These are phyloP conservation scores for Lutjanus erythropterus DNA, from an alignment of 2,113 vertebrate species.

Conservation along the genomic window DNA sequence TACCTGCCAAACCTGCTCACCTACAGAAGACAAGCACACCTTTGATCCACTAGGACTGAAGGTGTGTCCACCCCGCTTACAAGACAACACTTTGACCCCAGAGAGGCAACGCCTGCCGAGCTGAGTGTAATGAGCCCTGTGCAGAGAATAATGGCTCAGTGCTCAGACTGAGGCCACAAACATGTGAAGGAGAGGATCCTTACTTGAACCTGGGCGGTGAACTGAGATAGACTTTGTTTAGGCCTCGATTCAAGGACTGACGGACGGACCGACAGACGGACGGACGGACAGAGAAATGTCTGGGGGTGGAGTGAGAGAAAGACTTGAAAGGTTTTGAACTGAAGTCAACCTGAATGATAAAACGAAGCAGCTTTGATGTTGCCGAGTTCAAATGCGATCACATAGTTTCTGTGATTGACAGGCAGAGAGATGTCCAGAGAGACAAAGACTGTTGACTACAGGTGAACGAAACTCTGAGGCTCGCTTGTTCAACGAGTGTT, in stretches of 20 bases:
- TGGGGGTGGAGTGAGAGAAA: slow-evolving; percentile 24
- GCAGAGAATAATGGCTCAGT: background rate
- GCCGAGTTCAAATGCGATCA: slow-evolving; percentile 32
- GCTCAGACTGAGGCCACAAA: slow-evolving; percentile 9
- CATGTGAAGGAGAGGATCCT: slow-evolving; percentile 26
- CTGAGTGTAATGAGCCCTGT: slow-evolving; percentile 2
- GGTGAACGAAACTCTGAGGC: slow-evolving; percentile 4
- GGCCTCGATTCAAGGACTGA: slow-evolving; percentile 7
- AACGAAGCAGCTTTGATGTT: slow-evolving; percentile 63
- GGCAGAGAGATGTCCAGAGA: slow-evolving; percentile 25
- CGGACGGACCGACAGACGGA: slow-evolving; percentile 33
- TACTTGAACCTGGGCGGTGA: slow-evolving; percentile 21
- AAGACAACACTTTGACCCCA: slow-evolving; percentile 8
- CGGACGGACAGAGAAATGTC: slow-evolving; percentile 33
- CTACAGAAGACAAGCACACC: slow-evolving; percentile 52
- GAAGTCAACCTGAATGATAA: slow-evolving; percentile 54
- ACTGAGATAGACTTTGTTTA: slow-evolving; percentile 25
- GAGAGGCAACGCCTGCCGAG: background rate
- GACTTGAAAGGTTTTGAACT: slow-evolving; percentile 53
- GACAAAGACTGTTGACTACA: slow-evolving; percentile 1
- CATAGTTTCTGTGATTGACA: slow-evolving; percentile 46
- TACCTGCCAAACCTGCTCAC: slow-evolving; percentile 77
- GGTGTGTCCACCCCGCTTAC: background rate
- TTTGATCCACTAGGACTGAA: slow-evolving; percentile 31
- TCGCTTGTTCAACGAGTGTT: background rate